Evolutionary conservation across 2,113 vertebrate species (phyloP).

Genomic region (Podiceps cristatus): DNA sequence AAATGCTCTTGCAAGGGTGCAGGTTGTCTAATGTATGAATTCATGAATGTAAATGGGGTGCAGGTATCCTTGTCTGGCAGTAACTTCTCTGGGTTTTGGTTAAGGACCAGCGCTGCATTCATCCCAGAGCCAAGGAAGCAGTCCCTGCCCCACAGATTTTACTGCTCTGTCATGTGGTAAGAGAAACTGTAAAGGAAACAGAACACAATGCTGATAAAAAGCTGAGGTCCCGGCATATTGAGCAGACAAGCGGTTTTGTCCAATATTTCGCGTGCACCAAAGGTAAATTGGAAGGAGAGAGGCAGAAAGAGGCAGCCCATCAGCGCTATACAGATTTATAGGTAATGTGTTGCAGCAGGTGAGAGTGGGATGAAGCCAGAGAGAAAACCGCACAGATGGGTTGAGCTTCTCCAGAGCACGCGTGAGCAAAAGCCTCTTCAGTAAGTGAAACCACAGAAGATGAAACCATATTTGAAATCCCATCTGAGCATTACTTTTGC

Average conservation of each 20-base stretch:
- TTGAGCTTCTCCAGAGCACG: neutral
- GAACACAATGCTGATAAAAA: neutral
- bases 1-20: neutral
- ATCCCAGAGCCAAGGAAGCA: neutral
- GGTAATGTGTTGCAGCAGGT: neutral
- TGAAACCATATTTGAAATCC: neutral
- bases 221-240: neutral
- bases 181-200: neutral
- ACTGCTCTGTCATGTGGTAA: neutral
- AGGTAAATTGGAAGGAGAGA: neutral
- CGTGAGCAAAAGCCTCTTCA: neutral
- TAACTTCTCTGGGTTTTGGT: neutral
- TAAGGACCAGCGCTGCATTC: fast-evolving
- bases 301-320: neutral
- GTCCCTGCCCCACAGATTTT: neutral
- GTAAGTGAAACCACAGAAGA: neutral
- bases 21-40: neutral
- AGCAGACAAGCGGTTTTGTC: neutral
- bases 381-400: neutral
- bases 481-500: neutral
- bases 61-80: neutral
- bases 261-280: neutral
- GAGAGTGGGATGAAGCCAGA: neutral
- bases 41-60: neutral
- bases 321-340: neutral